Conservation (phyloP, 2,797 vertebrate genomes). For the Gambusia yucatana region DNA sequence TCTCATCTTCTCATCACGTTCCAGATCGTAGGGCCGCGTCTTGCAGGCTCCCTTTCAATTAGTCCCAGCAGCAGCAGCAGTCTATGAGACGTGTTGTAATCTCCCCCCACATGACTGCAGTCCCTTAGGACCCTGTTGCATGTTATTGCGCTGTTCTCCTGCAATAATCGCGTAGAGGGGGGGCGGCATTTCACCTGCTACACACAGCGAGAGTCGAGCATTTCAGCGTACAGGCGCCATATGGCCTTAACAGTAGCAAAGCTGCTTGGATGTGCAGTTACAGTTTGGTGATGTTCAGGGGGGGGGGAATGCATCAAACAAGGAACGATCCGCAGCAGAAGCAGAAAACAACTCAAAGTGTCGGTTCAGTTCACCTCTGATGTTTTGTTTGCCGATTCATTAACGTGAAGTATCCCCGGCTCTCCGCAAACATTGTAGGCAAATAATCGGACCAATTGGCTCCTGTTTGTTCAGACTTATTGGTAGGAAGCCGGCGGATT, state of each 20-base stretch:
- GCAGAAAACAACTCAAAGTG: not conserved
- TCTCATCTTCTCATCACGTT: not conserved
- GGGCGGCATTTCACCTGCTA: slow-evolving; percentile 23
- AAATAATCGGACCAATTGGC: slow-evolving; percentile 72
- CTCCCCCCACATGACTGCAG: slow-evolving; percentile 17
- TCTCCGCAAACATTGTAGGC: slow-evolving; percentile 69
- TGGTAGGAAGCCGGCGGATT: slow-evolving; percentile 70
- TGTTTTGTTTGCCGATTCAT: slow-evolving; percentile 67
- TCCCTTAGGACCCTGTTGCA: slow-evolving; percentile 44
- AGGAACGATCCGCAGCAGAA: not conserved
- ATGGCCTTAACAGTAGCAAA: slow-evolving; percentile 3
- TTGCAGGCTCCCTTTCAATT: slow-evolving; percentile 16
- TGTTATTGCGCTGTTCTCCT: slow-evolving; percentile 36
- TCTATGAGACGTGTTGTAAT: slow-evolving; percentile 17
- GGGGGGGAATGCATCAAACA: not conserved
- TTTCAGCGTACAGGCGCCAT: slow-evolving; percentile 8
- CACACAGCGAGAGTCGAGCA: slow-evolving; percentile 12
- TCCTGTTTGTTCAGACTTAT: slow-evolving; percentile 75
- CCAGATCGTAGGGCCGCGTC: slow-evolving; percentile 13
- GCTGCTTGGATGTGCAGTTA: slow-evolving; percentile 13
- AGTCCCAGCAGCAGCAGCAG: not conserved
- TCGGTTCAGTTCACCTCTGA: slow-evolving; percentile 23
- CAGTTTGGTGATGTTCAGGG: not conserved
- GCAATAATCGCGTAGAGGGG: not conserved
- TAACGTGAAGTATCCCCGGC: slow-evolving; percentile 62